Evolutionary conservation across 2,113 vertebrate genomes (phyloP).

Genomic region (Gavialis gangeticus): DNA sequence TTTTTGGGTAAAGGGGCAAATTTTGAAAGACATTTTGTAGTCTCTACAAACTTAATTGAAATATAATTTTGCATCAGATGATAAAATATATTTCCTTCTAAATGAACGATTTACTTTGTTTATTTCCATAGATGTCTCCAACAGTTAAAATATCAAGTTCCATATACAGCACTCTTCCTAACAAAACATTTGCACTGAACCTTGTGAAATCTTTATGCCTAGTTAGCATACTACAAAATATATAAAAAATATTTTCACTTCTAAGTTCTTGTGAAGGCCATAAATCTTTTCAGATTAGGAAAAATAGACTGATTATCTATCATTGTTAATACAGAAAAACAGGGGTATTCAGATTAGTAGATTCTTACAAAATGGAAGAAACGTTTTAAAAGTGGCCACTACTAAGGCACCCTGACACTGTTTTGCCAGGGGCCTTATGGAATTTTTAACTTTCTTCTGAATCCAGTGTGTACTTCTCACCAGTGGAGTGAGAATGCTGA

Average conservation of each 20-base stretch:
- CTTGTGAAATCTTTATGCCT: conserved; percentile 3
- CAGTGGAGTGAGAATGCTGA: neutral
- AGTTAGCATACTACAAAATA: conserved; percentile 20
- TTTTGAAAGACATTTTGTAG: neutral
- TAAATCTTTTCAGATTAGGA: neutral
- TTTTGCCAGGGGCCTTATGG: neutral
- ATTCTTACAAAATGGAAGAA: neutral
- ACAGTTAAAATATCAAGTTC: neutral
- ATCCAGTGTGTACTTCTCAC: neutral
- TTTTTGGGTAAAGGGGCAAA: neutral
- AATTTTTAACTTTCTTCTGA: neutral
- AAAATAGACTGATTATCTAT: neutral
- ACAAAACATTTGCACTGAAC: neutral
- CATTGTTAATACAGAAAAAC: neutral
- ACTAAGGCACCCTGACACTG: neutral
- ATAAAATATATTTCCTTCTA: neutral
- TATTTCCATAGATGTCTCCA: neutral
- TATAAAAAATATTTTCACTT: neutral
- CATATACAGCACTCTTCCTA: neutral
- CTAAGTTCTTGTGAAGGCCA: neutral
- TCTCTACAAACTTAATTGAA: neutral
- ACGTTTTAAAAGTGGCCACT: neutral
- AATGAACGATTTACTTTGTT: neutral
- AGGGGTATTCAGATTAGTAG: neutral
- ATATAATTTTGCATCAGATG: neutral